These are phyloP conservation scores for Theocolax elegans DNA, from an alignment of 1,140 invertebrate genomes.

Conservation along the genomic window DNA sequence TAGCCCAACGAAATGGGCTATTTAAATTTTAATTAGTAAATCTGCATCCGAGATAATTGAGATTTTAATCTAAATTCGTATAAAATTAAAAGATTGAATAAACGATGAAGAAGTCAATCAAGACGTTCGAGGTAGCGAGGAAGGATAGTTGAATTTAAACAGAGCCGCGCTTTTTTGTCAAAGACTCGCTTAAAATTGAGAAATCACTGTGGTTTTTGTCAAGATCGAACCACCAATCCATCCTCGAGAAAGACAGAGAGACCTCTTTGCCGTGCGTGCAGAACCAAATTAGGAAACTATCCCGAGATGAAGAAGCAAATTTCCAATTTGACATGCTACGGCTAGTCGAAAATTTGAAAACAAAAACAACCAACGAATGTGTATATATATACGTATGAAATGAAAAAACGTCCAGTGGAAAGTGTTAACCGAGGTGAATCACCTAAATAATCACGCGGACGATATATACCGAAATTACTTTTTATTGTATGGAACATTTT, in stretches of 20 bases:
- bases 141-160: slow-evolving; percentile 32
- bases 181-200: slow-evolving; percentile 30
- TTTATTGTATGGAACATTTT: neutral
- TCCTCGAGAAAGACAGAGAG: no score
- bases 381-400: no score
- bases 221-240: neutral
- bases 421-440: slow-evolving; percentile 18
- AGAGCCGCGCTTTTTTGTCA: slow-evolving; percentile 7
- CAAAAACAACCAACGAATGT: no score
- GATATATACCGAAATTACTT: neutral
- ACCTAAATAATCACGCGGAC: slow-evolving; percentile 15
- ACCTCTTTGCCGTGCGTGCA: slow-evolving; percentile 23
- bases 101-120: slow-evolving; percentile 36
- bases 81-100: slow-evolving; percentile 20
- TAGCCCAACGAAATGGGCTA: slow-evolving; percentile 27
- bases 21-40: slow-evolving; percentile 43
- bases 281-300: neutral
- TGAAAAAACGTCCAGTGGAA: neutral
- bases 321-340: slow-evolving; percentile 33
- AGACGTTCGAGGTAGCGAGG: slow-evolving; percentile 12
- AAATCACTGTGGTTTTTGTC: slow-evolving; percentile 39
- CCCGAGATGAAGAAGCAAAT: slow-evolving; percentile 39
- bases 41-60: neutral
- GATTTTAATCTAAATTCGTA: slow-evolving; percentile 19
- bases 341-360: slow-evolving; percentile 19